A percentile compares a stretch with the other conserved stretches of the same genome.
Conservation (phyloP, 2,797 vertebrate genomes). For the Darevskia nairensis region DNA sequence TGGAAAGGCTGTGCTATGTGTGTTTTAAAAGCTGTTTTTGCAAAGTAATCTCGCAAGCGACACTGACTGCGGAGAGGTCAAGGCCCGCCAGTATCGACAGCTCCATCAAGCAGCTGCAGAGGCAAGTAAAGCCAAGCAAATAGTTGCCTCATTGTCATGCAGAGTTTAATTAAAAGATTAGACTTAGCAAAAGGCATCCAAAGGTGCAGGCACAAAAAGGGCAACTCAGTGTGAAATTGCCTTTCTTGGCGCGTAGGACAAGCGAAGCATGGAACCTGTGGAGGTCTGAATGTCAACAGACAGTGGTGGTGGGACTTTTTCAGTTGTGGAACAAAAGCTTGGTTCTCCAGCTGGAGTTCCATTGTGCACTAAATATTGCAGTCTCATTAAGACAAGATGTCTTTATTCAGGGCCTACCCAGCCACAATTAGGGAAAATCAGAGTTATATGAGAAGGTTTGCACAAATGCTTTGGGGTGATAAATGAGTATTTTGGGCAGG, state of each 20-base stretch:
- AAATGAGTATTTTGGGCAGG: rapidly evolving
- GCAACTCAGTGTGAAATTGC: constrained; percentile 33
- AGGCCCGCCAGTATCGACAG: constrained; percentile 5
- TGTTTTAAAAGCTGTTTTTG: constrained; percentile 18
- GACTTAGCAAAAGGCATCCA: constrained; percentile 25
- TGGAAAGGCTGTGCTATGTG: neutral
- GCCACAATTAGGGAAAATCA: constrained; percentile 40
- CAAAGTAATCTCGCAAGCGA: neutral
- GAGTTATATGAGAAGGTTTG: constrained; percentile 25
- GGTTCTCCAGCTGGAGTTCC: constrained; percentile 29
- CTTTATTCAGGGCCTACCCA: constrained; percentile 46
- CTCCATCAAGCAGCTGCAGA: constrained; percentile 31
- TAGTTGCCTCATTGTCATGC: constrained; percentile 35
- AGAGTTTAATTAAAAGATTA: constrained; percentile 50
- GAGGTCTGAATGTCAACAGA: constrained; percentile 39
- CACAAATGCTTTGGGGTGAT: neutral
- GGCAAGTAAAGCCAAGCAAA: constrained; percentile 18
- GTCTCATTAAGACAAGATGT: constrained; percentile 38
- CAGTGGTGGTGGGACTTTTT: constrained; percentile 38
- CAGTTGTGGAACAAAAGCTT: constrained; percentile 46
- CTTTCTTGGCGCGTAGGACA: constrained; percentile 24
- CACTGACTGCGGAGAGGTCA: constrained; percentile 30
- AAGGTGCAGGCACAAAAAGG: constrained; percentile 36
- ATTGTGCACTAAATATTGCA: constrained; percentile 43
- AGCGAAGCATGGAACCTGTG: constrained; percentile 1